phyloP scores from a whole-genome alignment of 2,113 vertebrate species.

The Gallinago paraguaiae region DNA sequence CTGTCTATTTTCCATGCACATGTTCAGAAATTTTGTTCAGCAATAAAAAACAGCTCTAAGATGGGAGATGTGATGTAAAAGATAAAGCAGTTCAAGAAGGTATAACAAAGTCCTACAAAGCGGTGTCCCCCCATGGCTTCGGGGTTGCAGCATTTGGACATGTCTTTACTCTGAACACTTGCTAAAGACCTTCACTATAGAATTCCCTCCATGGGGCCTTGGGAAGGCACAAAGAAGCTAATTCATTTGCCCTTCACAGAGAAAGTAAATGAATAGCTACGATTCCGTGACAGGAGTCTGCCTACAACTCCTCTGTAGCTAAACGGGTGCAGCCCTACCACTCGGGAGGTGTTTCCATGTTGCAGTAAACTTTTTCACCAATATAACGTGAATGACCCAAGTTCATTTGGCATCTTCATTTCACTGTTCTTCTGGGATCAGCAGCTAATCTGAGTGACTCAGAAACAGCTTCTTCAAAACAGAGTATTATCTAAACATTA shows the following conservation, averaged over 20 bases:
- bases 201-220: not conserved
- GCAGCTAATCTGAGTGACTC: slow-evolving; percentile 10
- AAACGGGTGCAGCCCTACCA: not conserved
- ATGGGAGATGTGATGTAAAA: not conserved
- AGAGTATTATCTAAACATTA: not conserved
- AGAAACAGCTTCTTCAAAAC: slow-evolving; percentile 28
- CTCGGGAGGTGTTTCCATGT: not conserved
- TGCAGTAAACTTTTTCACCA: not conserved
- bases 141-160: not conserved
- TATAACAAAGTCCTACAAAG: not conserved
- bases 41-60: not conserved
- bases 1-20: not conserved
- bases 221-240: not conserved
- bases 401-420: not conserved
- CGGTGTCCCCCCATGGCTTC: not conserved
- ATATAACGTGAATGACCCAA: not conserved
- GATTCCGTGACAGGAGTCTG: not conserved
- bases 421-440: not conserved
- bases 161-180: not conserved
- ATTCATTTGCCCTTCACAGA: not conserved
- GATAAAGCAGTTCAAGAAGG: not conserved
- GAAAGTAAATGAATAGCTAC: not conserved
- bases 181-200: not conserved
- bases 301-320: not conserved
- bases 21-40: slow-evolving; percentile 10